These are phyloP conservation scores for Aphelenchoides avenae DNA, from an alignment of 1,140 invertebrate species.

Conservation along the genomic window DNA sequence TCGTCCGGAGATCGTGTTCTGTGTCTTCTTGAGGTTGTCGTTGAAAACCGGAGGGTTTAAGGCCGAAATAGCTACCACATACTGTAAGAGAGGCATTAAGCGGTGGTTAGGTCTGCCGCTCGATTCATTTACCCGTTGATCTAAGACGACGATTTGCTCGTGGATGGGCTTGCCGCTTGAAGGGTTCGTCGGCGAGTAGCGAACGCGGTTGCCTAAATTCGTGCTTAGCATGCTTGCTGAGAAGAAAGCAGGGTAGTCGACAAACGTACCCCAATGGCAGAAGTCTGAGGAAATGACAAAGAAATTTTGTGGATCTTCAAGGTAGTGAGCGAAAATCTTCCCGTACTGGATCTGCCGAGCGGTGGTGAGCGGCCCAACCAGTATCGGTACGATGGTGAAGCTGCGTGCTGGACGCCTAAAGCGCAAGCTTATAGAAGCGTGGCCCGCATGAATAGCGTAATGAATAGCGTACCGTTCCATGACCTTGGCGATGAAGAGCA, in stretches of 20 bases:
- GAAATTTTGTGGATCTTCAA: constrained; percentile 77
- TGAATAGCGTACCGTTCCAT: constrained; percentile 82
- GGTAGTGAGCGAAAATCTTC: constrained; percentile 77
- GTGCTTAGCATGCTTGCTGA: no score
- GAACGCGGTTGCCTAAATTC: constrained; percentile 75
- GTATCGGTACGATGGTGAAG: constrained; percentile 89
- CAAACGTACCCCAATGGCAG: constrained; percentile 82
- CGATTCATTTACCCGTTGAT: constrained; percentile 40
- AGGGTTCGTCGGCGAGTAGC: constrained; percentile 83
- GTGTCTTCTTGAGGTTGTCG: constrained; percentile 87
- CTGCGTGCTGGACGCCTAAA: constrained; percentile 63
- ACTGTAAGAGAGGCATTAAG: constrained; percentile 68
- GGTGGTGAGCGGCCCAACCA: constrained; percentile 86
- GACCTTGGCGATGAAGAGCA: constrained; percentile 95
- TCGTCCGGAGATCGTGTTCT: constrained; percentile 98
- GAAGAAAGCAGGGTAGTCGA: no score
- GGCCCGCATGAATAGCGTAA: no score
- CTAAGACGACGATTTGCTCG: constrained; percentile 56
- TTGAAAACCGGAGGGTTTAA: constrained; percentile 81
- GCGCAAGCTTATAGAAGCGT: no score
- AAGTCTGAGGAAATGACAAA: constrained; percentile 98
- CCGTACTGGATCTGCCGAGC: constrained; percentile 87
- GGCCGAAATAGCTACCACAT: constrained; percentile 91
- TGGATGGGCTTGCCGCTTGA: constrained; percentile 66
- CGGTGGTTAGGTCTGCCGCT: background rate